Conservation (phyloP, 1,140 invertebrate species). For the Drosophila sturtevanti region DNA sequence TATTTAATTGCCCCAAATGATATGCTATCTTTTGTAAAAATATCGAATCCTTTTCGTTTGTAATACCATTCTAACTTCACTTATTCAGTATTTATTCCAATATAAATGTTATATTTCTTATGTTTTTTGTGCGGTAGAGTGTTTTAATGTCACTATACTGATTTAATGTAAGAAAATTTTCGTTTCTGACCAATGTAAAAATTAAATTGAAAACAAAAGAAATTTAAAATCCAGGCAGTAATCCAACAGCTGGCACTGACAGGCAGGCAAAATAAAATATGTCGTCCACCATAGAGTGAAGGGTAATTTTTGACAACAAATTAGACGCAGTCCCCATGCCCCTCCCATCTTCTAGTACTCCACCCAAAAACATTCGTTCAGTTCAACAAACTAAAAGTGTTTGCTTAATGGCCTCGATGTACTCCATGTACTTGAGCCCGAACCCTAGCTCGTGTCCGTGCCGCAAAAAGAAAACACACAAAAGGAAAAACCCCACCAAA, state of each 20-base stretch:
- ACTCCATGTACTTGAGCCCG: constrained; percentile 48
- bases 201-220: not conserved
- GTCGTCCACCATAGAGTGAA: constrained; percentile 9
- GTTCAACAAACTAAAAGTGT: constrained; percentile 79
- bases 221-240: constrained; percentile 38
- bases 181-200: constrained; percentile 25
- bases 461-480: constrained; percentile 38
- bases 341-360: not conserved
- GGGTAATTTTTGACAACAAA: constrained; percentile 58
- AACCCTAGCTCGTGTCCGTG: constrained; percentile 6
- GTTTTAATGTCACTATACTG: no score
- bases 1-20: no score
- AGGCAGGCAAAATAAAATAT: constrained; percentile 29
- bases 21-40: constrained; percentile 1
- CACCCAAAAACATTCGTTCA: constrained; percentile 50
- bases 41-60: not conserved
- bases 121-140: no score
- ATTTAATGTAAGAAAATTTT: not conserved
- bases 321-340: constrained; percentile 47
- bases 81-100: no score
- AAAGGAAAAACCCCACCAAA: constrained; percentile 45
- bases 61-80: no score
- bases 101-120: no score
- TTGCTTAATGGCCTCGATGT: constrained; percentile 72
- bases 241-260: constrained; percentile 53